Base-by-base conservation (phyloP, 1,140 invertebrate genomes). In the Heliothis subflexa region DNA sequence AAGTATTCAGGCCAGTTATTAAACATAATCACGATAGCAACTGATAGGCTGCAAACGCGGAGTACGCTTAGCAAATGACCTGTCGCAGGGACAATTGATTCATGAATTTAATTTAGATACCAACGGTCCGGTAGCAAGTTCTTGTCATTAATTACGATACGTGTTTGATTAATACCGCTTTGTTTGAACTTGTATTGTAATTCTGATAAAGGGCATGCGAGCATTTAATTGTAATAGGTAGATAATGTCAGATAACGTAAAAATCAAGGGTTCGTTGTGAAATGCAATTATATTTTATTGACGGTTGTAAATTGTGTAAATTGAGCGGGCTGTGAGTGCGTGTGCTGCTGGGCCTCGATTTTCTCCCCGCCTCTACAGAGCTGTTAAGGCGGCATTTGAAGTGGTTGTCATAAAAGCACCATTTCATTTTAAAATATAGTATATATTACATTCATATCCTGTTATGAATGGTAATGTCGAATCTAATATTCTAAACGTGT, bases 81-180 rank as follows among this genome's bases (percentile, higher is more conserved):
- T 88, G 86, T 89, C 88, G 87, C 47, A 78, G 71, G 75, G 68
- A 85, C 83, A 85, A 87, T 87, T 87, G 82, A 84, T 84, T 87
- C 79, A 83, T 86, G 83, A 83, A 85, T 83, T 82, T 84, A 88
- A 81, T 86, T 84, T 84, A 76, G 66, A 81, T 79, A 80, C 13
- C 52, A 80, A 76, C 75, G 28, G 61, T 45, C 84, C 87, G 54
- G 85, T 86, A 85, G 84, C 87, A 33, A 55, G 73, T 74, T 82
- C 77, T 78, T 82, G 79, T 85, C 81, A 79, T 82, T 85, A 85
- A 83, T 83, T 84, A 82, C 45, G 83, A 83, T 87, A 86, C 50
- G 33, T 62, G 66, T 78, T 81, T 81, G 82, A 85, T 85, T 83
- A 85, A 84, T 82, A 68, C 72, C 73, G 18, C 80, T 80, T 85